A percentile compares a stretch with the other conserved stretches of the same genome.
Conservation (phyloP, 2,888 invertebrate species). For the Dusona sp. region DNA sequence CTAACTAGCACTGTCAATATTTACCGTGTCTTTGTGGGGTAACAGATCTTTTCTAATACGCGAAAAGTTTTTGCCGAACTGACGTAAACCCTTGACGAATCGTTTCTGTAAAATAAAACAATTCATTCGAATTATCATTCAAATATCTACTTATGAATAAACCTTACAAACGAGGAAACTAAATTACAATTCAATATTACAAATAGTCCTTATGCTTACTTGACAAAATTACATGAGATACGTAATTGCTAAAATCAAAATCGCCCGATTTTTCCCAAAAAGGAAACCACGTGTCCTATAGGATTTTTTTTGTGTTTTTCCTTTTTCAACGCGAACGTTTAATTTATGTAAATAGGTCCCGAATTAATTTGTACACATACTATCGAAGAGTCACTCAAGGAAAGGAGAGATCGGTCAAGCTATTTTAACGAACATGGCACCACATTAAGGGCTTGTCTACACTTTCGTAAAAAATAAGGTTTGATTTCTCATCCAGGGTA, state of each 20-base stretch:
- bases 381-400: too few relatives aligned
- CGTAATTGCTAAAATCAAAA: neutral
- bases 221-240: neutral
- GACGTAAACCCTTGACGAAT: conserved; percentile 98
- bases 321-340: neutral
- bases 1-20: conserved; percentile 70
- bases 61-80: conserved; percentile 99
- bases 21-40: conserved; percentile 97
- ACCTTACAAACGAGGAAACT: neutral
- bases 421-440: neutral
- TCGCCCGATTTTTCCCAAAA: neutral
- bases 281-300: neutral
- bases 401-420: too few relatives aligned
- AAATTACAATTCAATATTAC: neutral
- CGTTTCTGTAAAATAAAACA: conserved; percentile 88
- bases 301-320: neutral
- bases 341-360: neutral
- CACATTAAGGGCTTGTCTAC: neutral
- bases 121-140: neutral
- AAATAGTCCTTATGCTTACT: neutral
- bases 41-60: conserved; percentile 98
- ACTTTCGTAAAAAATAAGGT: neutral
- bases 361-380: too few relatives aligned
- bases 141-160: neutral
- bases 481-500: neutral